phyloP scores from a whole-genome alignment of 2,797 vertebrate species.

The Melanotaenia pygmaea region DNA sequence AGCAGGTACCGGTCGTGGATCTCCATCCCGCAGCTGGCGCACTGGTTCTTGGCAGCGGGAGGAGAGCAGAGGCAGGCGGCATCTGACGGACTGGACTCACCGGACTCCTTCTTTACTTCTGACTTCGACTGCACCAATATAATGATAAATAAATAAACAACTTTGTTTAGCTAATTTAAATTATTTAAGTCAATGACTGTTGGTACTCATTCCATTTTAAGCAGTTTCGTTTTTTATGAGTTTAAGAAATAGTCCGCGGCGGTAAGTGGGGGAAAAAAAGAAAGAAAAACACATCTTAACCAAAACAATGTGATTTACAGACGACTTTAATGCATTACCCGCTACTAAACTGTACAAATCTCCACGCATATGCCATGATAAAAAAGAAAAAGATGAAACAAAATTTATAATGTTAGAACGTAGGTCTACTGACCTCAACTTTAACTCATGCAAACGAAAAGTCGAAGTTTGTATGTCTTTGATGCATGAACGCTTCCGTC shows the following conservation, averaged over 20 bases:
- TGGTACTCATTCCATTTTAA: background rate
- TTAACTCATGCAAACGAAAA: background rate
- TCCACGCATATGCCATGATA: background rate
- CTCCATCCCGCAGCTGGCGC: slow-evolving; percentile 93
- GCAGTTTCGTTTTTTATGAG: too few relatives aligned
- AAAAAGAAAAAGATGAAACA: background rate
- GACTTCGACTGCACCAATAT: slow-evolving; percentile 86
- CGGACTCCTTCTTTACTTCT: slow-evolving; percentile 90
- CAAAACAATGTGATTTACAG: too few relatives aligned
- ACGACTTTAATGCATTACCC: too few relatives aligned
- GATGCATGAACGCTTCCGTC: background rate
- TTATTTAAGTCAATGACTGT: background rate
- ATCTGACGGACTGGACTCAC: slow-evolving; percentile 87
- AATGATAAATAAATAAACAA: background rate
- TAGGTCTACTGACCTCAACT: background rate
- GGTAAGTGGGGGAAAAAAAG: too few relatives aligned
- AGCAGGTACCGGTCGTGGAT: slow-evolving; percentile 94
- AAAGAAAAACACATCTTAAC: too few relatives aligned
- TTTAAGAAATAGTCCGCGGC: too few relatives aligned
- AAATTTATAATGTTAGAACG: background rate
- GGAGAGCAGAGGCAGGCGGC: slow-evolving; percentile 92
- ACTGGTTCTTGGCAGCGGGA: slow-evolving; percentile 90
- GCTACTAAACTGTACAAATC: background rate
- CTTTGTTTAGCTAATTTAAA: background rate
- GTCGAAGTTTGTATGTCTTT: background rate